Evolutionary conservation across 2,113 vertebrate genomes (phyloP).

Genomic region (Coptodon rendalli): DNA sequence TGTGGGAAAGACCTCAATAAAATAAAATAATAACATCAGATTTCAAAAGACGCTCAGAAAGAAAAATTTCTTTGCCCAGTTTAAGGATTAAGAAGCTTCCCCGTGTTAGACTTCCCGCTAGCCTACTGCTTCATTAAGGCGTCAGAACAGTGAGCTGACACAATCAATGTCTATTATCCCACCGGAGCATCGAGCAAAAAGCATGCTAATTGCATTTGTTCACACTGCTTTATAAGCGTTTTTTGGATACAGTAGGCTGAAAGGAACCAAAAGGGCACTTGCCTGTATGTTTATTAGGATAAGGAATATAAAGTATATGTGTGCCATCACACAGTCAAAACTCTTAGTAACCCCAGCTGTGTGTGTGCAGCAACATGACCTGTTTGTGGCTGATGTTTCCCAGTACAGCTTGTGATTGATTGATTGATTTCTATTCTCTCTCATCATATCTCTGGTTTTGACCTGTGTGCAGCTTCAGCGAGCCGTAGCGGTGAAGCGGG

Average conservation of each 20-base stretch:
- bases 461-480: constrained; percentile 82
- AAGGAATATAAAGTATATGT: background rate
- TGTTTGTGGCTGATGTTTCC: too few relatives aligned
- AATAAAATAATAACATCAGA: background rate
- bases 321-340: background rate
- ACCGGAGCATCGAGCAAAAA: background rate
- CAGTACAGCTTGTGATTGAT: background rate
- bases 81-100: background rate
- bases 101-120: background rate
- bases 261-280: background rate
- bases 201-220: background rate
- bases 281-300: background rate
- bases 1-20: background rate
- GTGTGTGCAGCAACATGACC: background rate
- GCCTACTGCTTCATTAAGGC: background rate
- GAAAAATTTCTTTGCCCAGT: background rate
- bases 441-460: background rate
- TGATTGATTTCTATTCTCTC: background rate
- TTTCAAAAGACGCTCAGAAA: background rate
- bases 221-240: background rate
- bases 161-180: background rate
- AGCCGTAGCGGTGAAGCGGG: constrained; percentile 85
- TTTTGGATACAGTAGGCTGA: background rate
- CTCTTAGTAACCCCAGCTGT: background rate
- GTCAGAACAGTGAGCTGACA: background rate